Percentiles rank a stretch among this genome's conserved stretches.
These are phyloP conservation scores for Odontocolon sp. DNA, from an alignment of 2,888 invertebrate genomes.

Conservation along the genomic window DNA sequence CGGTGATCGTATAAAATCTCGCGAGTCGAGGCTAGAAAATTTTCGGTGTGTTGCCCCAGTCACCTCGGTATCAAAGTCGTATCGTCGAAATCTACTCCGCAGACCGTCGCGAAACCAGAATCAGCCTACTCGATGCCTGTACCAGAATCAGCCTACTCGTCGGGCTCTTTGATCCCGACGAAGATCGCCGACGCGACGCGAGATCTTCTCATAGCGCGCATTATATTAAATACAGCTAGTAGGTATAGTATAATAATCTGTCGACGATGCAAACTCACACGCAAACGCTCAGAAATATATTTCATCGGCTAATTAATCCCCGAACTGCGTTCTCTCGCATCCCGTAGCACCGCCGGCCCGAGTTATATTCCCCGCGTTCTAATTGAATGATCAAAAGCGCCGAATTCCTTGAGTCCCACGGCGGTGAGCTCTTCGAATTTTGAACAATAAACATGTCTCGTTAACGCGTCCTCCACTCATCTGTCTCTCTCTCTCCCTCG, in stretches of 20 bases:
- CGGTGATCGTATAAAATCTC: background rate
- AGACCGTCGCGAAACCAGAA: slow-evolving; percentile 44
- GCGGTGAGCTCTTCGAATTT: slow-evolving; percentile 31
- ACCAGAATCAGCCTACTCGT: slow-evolving; percentile 2
- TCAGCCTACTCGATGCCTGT: slow-evolving; percentile 8
- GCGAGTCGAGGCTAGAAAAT: slow-evolving; percentile 19
- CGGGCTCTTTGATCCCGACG: slow-evolving; percentile 55
- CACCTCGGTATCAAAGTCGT: no score
- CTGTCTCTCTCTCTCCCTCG: background rate
- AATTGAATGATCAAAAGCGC: slow-evolving; percentile 67
- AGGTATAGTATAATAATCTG: slow-evolving; percentile 12
- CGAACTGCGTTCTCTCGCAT: slow-evolving; percentile 32
- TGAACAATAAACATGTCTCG: slow-evolving; percentile 63
- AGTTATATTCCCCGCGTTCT: slow-evolving; percentile 45
- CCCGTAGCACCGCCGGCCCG: slow-evolving; percentile 60
- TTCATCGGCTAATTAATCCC: slow-evolving; percentile 66
- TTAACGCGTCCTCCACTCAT: slow-evolving; percentile 38
- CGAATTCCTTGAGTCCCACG: slow-evolving; percentile 52
- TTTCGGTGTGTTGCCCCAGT: background rate
- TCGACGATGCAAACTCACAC: slow-evolving; percentile 38
- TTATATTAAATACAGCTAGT: slow-evolving; percentile 30
- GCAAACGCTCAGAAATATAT: slow-evolving; percentile 54
- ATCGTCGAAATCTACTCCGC: background rate
- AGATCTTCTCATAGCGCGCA: slow-evolving; percentile 43
- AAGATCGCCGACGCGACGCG: slow-evolving; percentile 51